Conservation (phyloP, 2,888 invertebrate genomes). For the Andrena haemorrhoa region DNA sequence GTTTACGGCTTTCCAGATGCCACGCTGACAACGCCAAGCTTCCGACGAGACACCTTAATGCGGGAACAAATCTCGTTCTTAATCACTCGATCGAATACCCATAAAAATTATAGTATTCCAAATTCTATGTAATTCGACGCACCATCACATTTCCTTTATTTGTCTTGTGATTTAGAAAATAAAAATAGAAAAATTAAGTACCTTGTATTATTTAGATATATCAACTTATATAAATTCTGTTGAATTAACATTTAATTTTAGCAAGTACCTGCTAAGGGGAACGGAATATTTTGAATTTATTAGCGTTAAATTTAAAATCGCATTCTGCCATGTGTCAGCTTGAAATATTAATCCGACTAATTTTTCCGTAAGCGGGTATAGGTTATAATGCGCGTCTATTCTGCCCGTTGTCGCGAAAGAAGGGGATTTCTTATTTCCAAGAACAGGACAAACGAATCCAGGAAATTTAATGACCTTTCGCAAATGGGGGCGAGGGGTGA, state of each 20-base stretch:
- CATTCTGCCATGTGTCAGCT: not conserved
- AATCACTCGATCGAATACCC: no score
- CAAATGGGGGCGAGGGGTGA: not conserved
- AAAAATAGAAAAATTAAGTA: no score
- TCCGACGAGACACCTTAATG: not conserved
- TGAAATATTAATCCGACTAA: not conserved
- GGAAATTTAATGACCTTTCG: not conserved
- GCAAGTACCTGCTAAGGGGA: no score
- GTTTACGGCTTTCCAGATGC: constrained; percentile 44
- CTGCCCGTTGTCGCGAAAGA: not conserved
- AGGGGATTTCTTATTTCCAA: not conserved
- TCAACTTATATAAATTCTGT: no score
- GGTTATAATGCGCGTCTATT: not conserved
- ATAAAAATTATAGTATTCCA: no score
- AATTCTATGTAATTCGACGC: no score
- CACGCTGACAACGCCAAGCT: constrained; percentile 30
- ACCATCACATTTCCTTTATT: no score
- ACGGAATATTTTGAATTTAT: no score
- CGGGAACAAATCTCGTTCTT: not conserved
- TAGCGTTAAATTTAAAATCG: no score
- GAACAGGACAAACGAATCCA: constrained; percentile 10
- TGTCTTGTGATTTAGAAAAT: no score
- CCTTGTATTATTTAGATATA: no score
- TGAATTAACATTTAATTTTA: no score
- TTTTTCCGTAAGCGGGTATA: not conserved